Evolutionary conservation across 2,888 invertebrate species (phyloP), one percentile per base, ranked within the genome.

Genomic region (Gortyna flavago): DNA sequence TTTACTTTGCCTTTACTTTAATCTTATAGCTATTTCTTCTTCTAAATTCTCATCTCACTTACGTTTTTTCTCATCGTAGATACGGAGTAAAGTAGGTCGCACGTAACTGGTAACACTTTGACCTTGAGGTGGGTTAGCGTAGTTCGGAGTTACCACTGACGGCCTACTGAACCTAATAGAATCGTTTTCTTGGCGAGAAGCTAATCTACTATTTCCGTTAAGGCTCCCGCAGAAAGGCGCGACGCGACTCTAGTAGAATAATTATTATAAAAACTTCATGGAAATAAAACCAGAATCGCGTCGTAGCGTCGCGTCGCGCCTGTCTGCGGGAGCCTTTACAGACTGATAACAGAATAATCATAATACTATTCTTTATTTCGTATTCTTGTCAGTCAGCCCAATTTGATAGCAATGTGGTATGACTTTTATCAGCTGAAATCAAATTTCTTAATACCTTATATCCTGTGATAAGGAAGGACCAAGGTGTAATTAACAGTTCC

Each of bases 361-460:
- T 69, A 51, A 59, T n/a, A 62, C 48, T 13, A 21, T 65, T 57
- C 62, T 72, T 48, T 65, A 1, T 74, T 80, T 72, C 18, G 16
- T 64, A 48, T 70, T 44, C 25, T 66, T 79, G 35, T 67, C 32
- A 57, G 41, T n/a, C 61, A 69, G 57, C 57, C 41, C 51, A 41
- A 67, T 48, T 67, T 79, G 65, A 72, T 81, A 83, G 62, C 38
- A 79, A n/a, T 21, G 11, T 32, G 51, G 64, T 59, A 62, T 51
- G 51, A 32, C 21, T 66, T 57, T 83, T 72, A 79, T 79, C 66
- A 84, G 16, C n/a, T 70, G 9, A 79, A 79, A 81, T 72, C 64
- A 61, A 54, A 71, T 68, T 29, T 59, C 16, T 32, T 67, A 67
- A 77, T 38, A 38, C 54, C 29, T 54, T 66, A 68, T 29, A 71